A percentile compares a stretch with the other conserved stretches of the same genome.
These are phyloP conservation scores for Steinernema scapterisci DNA, from an alignment of 2,888 invertebrate genomes.

Conservation along the genomic window DNA sequence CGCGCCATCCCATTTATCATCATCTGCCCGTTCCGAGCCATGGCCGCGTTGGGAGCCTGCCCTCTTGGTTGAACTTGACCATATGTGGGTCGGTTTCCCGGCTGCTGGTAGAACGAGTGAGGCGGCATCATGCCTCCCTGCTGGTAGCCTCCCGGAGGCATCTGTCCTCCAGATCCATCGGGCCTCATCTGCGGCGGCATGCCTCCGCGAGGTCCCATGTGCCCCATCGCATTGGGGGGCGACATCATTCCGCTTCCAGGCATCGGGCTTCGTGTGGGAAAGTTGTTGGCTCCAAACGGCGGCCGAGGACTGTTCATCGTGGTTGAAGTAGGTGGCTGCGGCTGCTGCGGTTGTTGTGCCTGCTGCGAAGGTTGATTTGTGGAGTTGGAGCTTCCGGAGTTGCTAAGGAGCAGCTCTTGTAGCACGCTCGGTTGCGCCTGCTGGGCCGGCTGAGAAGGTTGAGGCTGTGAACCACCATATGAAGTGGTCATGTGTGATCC, in stretches of 20 bases:
- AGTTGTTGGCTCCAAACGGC: constrained; percentile 32
- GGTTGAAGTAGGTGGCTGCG: constrained; percentile 35
- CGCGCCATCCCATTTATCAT: constrained; percentile 6
- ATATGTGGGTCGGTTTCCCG: not conserved
- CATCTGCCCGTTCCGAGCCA: constrained; percentile 1
- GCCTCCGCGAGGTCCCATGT: constrained; percentile 5
- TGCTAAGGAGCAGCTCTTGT: constrained; percentile 59
- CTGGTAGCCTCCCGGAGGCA: constrained; percentile 3
- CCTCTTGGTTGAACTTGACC: not conserved
- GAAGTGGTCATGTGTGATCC: constrained; percentile 9
- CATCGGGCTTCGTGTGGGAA: constrained; percentile 8
- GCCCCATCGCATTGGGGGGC: not conserved
- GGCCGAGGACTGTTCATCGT: constrained; percentile 46
- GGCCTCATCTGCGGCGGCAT: constrained; percentile 13
- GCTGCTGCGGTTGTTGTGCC: constrained; percentile 15
- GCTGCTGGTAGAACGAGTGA: not conserved
- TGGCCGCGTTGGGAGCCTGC: not conserved
- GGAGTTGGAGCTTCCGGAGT: constrained; percentile 7
- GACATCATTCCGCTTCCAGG: not conserved
- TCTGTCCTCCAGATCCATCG: not conserved
- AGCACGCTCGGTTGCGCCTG: constrained; percentile 45
- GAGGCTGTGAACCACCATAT: constrained; percentile 16
- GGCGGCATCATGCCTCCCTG: constrained; percentile 6
- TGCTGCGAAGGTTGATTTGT: constrained; percentile 23
- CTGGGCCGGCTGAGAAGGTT: constrained; percentile 13